A percentile compares a stretch with the other conserved stretches of the same genome.
Evolutionary conservation across 64 coral and sea anemone species (phyloP).

Genomic region (Montipora foliosa): DNA sequence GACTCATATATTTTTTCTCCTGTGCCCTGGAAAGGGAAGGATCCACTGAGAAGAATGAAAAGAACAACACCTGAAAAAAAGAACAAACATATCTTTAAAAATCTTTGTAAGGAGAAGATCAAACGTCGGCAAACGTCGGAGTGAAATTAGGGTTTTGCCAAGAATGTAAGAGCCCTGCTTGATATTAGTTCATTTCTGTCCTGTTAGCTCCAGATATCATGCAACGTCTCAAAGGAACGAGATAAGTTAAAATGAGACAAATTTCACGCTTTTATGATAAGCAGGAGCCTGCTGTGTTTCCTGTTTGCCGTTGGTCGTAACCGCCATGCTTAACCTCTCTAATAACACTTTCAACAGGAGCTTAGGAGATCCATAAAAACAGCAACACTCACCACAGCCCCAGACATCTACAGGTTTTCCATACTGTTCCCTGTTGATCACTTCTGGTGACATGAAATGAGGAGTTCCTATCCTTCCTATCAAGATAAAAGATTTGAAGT

Average conservation of each 20-base stretch:
- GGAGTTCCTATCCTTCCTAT: conserved; percentile 97
- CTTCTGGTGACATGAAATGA: conserved; percentile 99
- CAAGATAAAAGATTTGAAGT: neutral
- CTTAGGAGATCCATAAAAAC: neutral
- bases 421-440: conserved; percentile 92
- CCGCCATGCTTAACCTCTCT: too few species aligned
- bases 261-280: too few species aligned
- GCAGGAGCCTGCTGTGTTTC: too few species aligned
- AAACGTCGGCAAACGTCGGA: too few species aligned
- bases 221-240: too few species aligned
- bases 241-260: too few species aligned
- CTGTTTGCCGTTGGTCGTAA: too few species aligned
- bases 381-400: conserved; percentile 91
- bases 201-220: too few species aligned
- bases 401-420: conserved; percentile 95
- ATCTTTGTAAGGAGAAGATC: neutral
- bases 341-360: neutral
- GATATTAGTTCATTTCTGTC: too few species aligned
- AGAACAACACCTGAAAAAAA: conserved; percentile 87
- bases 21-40: conserved; percentile 94
- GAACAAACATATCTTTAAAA: neutral
- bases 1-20: conserved; percentile 97
- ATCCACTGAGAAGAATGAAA: conserved; percentile 93
- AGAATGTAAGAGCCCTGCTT: too few species aligned
- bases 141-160: too few species aligned